A percentile compares a stretch with the other conserved stretches of the same genome.
Conservation (phyloP, 2,113 vertebrate genomes). For the Pica pica region DNA sequence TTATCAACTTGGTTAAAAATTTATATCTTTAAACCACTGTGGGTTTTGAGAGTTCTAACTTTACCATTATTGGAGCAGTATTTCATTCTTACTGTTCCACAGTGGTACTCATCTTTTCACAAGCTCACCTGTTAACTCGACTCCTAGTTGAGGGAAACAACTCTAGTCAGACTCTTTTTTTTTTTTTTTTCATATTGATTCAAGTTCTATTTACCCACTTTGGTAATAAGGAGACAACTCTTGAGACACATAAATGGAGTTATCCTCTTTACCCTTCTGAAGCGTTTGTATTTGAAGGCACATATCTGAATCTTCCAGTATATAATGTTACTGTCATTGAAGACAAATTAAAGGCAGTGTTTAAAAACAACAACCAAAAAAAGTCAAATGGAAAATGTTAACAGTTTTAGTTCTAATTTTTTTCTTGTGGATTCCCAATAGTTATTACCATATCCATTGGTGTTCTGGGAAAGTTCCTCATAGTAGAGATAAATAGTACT, state of each 20-base stretch:
- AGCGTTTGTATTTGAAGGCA: background rate
- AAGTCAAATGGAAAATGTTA: background rate
- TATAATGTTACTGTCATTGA: background rate
- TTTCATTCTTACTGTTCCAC: background rate
- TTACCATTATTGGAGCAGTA: background rate
- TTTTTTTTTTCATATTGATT: background rate
- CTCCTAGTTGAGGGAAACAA: background rate
- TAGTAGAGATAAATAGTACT: background rate
- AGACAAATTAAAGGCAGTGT: background rate
- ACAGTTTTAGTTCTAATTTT: background rate
- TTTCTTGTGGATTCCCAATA: background rate
- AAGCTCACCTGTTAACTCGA: background rate
- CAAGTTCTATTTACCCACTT: background rate
- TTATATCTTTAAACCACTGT: background rate
- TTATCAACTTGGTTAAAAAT: background rate
- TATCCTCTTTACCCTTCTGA: background rate
- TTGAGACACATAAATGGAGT: background rate
- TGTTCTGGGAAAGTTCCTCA: background rate
- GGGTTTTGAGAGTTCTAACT: background rate
- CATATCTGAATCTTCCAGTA: background rate
- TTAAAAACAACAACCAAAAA: background rate
- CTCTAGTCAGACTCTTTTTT: background rate
- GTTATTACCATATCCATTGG: background rate
- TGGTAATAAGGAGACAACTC: background rate
- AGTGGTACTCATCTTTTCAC: background rate